Base-by-base conservation (phyloP, 2,113 vertebrate genomes). In the Barbus barbus region DNA sequence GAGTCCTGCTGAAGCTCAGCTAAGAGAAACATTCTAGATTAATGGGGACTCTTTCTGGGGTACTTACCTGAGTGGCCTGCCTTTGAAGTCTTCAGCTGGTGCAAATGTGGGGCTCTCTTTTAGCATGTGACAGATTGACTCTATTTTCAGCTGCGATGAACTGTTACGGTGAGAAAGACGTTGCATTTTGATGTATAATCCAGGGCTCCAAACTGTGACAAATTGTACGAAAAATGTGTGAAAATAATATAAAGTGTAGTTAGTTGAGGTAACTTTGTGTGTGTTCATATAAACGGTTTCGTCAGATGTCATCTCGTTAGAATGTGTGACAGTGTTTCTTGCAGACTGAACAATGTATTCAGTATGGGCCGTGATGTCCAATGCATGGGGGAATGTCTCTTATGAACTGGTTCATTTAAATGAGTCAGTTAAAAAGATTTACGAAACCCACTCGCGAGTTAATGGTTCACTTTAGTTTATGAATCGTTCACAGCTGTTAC, bases 81-180 rank as follows among this genome's bases (percentile, higher is more conserved):
- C 72, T 82, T 83, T 86, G 56, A 86, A 78, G 84, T 78, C 48
- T 74, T 78, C 61, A 53, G 26, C 60, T 77, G 31, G 31, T 65
- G 51, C 38, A 63, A 80, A 58, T 65, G 33, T 51, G 83, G 63
- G 41, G 48, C 51, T 22, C 26, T 71, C 60, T 60, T 81, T 85
- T 71, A 67, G 51, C 72, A 31, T 69, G 48, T 72, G 65, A 85
- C 83, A 85, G 81, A 84, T 82, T 82, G 78, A 78, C 79, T 84
- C 71, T 82, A 78, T 81, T 86, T 84, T 86, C 38, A 72, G 58
- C 14, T 67, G 77, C 14, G 24, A 78, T 78, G 22, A 61, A 78
- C 76, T 60, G 31, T 79, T 60, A 61, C 13, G 24, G 63, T 3
- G 14, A 71, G 41, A 28, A 28, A 51, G 53, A 69, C 20, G 8